phyloP scores from a whole-genome alignment of 2,888 invertebrate species.

The Conus canariensis region DNA sequence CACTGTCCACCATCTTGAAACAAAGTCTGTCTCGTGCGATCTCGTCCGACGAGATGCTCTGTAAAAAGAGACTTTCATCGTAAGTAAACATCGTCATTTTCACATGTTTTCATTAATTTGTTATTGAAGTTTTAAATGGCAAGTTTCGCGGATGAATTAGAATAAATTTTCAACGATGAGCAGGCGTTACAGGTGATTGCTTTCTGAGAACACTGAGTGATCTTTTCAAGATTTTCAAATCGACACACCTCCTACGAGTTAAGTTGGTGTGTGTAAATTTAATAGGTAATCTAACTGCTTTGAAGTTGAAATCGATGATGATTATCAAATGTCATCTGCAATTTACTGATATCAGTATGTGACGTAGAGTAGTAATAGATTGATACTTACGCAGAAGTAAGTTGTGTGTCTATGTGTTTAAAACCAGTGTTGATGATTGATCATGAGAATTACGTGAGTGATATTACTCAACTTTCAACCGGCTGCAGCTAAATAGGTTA shows the following conservation, averaged over 20 bases:
- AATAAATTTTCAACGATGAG: background rate
- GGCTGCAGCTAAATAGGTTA: too few relatives aligned
- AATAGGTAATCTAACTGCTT: background rate
- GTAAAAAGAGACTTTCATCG: background rate
- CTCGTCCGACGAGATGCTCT: slow-evolving; percentile 35
- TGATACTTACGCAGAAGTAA: too few relatives aligned
- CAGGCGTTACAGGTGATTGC: background rate
- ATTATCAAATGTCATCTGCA: too few relatives aligned
- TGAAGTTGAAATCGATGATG: too few relatives aligned
- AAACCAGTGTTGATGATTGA: too few relatives aligned
- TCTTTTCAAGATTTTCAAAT: background rate
- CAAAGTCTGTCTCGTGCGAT: slow-evolving; percentile 28
- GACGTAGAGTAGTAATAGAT: too few relatives aligned
- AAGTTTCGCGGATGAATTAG: background rate
- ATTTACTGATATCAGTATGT: too few relatives aligned
- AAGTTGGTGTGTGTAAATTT: too few relatives aligned
- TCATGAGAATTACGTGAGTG: too few relatives aligned
- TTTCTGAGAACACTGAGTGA: background rate
- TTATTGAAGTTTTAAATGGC: background rate
- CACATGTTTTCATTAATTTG: background rate
- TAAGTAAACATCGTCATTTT: slow-evolving; percentile 21
- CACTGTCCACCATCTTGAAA: slow-evolving; percentile 37
- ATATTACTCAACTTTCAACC: too few relatives aligned
- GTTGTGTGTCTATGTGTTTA: too few relatives aligned
- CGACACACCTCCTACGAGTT: slow-evolving; percentile 28